These are phyloP conservation scores for Xerus inauris DNA, from an alignment of 2,113 vertebrate species.

Conservation along the genomic window DNA sequence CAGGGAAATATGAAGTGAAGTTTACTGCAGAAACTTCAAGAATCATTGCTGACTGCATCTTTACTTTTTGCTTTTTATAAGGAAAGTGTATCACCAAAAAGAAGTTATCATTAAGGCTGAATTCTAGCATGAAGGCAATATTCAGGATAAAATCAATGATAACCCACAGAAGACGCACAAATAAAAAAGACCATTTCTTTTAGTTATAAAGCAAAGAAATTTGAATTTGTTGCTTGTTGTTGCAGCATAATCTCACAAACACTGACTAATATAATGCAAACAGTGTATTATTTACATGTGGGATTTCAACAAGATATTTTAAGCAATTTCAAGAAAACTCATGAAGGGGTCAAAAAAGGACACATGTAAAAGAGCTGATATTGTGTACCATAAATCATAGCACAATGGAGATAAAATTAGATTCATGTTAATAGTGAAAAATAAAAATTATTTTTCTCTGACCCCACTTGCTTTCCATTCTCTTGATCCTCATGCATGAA, in stretches of 20 bases:
- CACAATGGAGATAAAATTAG: conserved; percentile 11
- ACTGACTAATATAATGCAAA: background rate
- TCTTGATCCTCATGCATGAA: background rate
- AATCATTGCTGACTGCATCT: background rate
- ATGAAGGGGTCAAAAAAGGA: background rate
- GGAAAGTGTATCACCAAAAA: background rate
- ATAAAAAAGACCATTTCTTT: background rate
- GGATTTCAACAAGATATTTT: background rate
- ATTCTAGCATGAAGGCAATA: background rate
- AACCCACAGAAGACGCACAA: background rate
- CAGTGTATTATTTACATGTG: background rate
- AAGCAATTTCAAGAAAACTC: background rate
- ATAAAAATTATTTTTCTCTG: background rate
- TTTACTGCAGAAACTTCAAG: background rate
- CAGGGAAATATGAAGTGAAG: background rate
- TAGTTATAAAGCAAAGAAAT: background rate
- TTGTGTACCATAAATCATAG: background rate
- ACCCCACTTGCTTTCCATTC: background rate
- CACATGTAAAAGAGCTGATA: background rate
- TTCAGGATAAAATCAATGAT: background rate
- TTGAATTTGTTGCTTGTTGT: background rate
- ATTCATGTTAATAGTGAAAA: conserved; percentile 47
- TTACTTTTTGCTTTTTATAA: background rate
- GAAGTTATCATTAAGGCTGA: background rate
- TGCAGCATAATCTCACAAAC: background rate